phyloP scores from a whole-genome alignment of 1,140 invertebrate species.

The Lepidostoma basale region DNA sequence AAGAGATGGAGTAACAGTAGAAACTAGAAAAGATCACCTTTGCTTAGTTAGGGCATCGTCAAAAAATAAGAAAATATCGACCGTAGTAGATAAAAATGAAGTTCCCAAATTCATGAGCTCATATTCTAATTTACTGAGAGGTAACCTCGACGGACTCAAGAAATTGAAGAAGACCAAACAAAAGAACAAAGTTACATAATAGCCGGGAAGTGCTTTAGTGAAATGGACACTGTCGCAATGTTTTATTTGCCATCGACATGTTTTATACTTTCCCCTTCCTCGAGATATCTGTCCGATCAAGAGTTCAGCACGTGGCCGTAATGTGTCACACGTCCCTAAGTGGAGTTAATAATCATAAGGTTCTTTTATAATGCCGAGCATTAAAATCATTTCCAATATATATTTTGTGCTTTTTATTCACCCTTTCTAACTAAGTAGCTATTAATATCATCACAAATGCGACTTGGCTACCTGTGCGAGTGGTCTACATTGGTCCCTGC shows the following conservation, averaged over 20 bases:
- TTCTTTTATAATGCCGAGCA: neutral
- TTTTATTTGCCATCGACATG: neutral
- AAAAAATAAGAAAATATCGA: conserved; percentile 74
- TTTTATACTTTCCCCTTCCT: conserved; percentile 9
- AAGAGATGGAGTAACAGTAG: conserved; percentile 60
- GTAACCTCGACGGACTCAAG: conserved; percentile 79
- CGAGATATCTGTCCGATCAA: too few species aligned
- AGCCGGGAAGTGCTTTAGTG: neutral
- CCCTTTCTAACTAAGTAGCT: too few species aligned
- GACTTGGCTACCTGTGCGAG: too few species aligned
- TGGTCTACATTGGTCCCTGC: too few species aligned
- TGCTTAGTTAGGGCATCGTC: conserved; percentile 74
- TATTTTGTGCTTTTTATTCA: too few species aligned
- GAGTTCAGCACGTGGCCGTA: too few species aligned
- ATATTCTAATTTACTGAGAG: conserved; percentile 76
- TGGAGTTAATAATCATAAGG: too few species aligned
- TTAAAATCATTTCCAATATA: conserved; percentile 23
- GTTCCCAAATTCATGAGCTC: conserved; percentile 81
- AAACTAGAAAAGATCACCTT: conserved; percentile 62
- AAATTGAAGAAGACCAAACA: conserved; percentile 76
- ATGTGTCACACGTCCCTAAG: too few species aligned
- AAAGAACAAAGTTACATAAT: conserved; percentile 67
- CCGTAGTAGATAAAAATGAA: conserved; percentile 77
- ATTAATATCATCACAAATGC: too few species aligned
- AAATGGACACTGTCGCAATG: conserved; percentile 10